Evolutionary conservation across 2,888 invertebrate species (phyloP).

Genomic region (Drosophila limbata): DNA sequence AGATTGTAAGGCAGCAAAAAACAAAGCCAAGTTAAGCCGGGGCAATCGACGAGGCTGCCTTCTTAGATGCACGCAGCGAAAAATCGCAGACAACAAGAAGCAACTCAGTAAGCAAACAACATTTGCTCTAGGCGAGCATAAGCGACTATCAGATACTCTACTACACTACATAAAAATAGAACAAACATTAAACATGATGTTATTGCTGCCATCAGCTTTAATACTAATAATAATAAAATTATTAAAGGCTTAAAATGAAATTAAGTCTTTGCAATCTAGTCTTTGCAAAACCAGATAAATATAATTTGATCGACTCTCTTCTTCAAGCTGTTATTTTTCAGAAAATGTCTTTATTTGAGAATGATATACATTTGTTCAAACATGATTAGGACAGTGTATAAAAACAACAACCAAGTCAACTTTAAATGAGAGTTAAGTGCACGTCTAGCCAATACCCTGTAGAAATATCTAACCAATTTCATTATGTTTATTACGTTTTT

Average conservation of each 20-base stretch:
- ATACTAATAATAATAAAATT: too few species aligned
- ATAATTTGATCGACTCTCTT: not conserved
- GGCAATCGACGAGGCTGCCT: conserved; percentile 53
- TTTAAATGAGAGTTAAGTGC: not conserved
- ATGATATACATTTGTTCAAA: not conserved
- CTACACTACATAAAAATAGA: not conserved
- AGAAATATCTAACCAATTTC: too few species aligned
- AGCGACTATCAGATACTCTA: conserved; percentile 14
- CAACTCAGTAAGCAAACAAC: conserved; percentile 47
- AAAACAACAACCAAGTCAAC: not conserved
- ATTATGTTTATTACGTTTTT: too few species aligned
- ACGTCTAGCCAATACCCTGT: not conserved
- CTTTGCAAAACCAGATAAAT: too few species aligned
- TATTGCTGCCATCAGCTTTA: too few species aligned
- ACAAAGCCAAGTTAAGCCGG: conserved; percentile 66
- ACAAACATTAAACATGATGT: too few species aligned
- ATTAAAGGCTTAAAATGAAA: too few species aligned
- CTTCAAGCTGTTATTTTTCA: not conserved
- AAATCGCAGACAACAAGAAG: conserved; percentile 50
- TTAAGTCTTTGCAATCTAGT: too few species aligned
- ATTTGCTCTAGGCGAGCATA: not conserved
- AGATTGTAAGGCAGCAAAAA: conserved; percentile 33
- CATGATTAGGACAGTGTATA: conserved; percentile 6
- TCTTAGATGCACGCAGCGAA: conserved; percentile 36
- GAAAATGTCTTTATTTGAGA: not conserved